Evolutionary conservation across 2,888 invertebrate species (phyloP).

Genomic region (Philereme transversata): DNA sequence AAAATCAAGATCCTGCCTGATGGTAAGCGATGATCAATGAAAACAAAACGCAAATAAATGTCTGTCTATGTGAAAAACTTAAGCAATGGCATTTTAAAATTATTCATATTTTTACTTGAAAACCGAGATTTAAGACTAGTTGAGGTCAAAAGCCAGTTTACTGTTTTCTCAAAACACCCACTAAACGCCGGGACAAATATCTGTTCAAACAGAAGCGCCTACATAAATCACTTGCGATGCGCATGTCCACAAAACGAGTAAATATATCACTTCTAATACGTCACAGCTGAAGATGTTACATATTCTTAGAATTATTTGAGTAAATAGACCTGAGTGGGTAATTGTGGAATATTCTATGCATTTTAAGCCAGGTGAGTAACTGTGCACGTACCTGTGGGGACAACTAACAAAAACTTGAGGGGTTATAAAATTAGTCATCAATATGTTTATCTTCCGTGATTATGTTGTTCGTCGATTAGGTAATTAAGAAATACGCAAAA

Average conservation of each 20-base stretch:
- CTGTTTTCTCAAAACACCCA: constrained; percentile 29
- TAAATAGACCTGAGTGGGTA: constrained; percentile 26
- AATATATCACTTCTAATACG: constrained; percentile 37
- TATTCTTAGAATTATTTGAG: constrained; percentile 41
- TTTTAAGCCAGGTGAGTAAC: neutral
- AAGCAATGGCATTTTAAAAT: too few relatives aligned
- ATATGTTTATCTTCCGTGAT: too few relatives aligned
- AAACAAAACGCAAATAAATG: too few relatives aligned
- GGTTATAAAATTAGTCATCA: too few relatives aligned
- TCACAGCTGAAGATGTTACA: constrained; percentile 38
- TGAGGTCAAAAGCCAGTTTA: constrained; percentile 29
- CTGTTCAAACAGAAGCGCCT: constrained; percentile 48
- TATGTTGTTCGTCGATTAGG: too few relatives aligned
- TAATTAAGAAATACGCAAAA: too few relatives aligned
- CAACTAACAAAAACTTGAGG: too few relatives aligned
- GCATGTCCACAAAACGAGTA: constrained; percentile 30
- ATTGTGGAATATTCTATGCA: neutral
- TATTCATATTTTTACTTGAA: too few relatives aligned
- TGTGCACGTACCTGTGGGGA: neutral
- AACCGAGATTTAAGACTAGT: neutral
- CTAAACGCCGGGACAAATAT: constrained; percentile 39
- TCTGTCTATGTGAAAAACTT: too few relatives aligned
- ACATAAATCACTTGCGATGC: constrained; percentile 40
- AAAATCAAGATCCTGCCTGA: too few relatives aligned
- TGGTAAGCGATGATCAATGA: too few relatives aligned